Base-by-base conservation (phyloP, 2,888 invertebrate species). In the Endomychus coccineus region DNA sequence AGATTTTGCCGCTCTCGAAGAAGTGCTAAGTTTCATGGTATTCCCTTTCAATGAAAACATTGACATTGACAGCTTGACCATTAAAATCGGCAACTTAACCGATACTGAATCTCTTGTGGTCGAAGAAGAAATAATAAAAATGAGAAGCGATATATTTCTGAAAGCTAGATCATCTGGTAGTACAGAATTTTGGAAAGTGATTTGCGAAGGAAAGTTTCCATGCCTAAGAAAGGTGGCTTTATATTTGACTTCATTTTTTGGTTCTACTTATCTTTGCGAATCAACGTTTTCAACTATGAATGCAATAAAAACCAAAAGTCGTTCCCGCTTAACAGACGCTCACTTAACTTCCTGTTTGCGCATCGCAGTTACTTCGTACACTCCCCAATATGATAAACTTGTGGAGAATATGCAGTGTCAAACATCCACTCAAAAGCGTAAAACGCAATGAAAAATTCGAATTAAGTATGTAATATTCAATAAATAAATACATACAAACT, bases 261-360 rank as follows among this genome's bases (percentile, higher is more conserved):
- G 36, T 16, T 36, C 36, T 2, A 36, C 29, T 10, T 36, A 36
- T 16, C 15, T 29, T 9, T 36, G 36, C 14, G 29, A 36, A 29
- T 29, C 28, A 3, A 11, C 12, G 13, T 36, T 36, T 27, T 34
- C 34, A n/a, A n/a, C n/a, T n/a, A n/a, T 34, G 34, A 34, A 34
- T 14, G 17, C 27, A 13, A 27, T 34, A 24, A 34, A 14, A 34
- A 34, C 27, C 7, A 34, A 25, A 27, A 16, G 27, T 34, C 10
- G 23, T 7, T 33, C 33, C 14, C 17, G 34, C 11, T 27, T 34
- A 27, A 27, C 16, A 12, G 34, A 34, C 16, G 17, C 25, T 10
- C 34, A 34, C 13, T 13, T 27, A 4, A 12, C 15, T 17, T 25
- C 16, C 10, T 34, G 34, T 27, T 34, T 34, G 15, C 34, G 34